Evolutionary conservation across 1,140 invertebrate species (phyloP), one percentile per base, ranked within the genome.

Genomic region (Drosophila repletoides): DNA sequence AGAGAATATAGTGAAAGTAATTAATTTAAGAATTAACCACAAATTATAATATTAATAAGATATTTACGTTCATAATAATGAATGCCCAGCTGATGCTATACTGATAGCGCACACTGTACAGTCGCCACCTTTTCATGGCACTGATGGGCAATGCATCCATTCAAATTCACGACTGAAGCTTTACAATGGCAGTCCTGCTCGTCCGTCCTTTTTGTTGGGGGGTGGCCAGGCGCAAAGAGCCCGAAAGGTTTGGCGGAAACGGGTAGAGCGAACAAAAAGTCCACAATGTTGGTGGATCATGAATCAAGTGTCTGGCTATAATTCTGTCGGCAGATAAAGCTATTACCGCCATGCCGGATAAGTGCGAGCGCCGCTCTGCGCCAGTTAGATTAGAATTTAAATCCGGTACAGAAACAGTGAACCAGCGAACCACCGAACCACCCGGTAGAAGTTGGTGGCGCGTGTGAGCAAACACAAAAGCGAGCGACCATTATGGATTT

Each of bases 261-360:
- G 15, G 22, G 34, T 28, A 41, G 24, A 52, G 12, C 56, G 40
- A 40, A 59, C 61, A 71, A 41, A 61, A 53, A 55, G 63, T 43
- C 55, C 55, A 51, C 63, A 66, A 41, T 60, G 34, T 61, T 21
- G 51, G 71, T 48, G 75, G 63, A 76, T 86, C 80, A 86, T 86
- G 80, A 86, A 86, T 86, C 80, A 86, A 71, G 51, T 68, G 59
- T 26, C 52, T 69, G 72, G 26, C 76, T 81, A 86, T 86, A 76
- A 86, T 87, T 86, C 81, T 76, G 68, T 87, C 72, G 76, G 76
- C 80, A 86, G 80, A 86, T 86, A 86, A 86, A 86, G 80, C 81
- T 86, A 86, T 86, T 86, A 86, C 81, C 80, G 80, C 76, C 81
- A 86, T 69, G 51, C 66, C 75, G 79, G 80, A 72, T 84, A 86